Evolutionary conservation across 2,797 vertebrate species (phyloP).

Genomic region (Taeniopygia guttata): DNA sequence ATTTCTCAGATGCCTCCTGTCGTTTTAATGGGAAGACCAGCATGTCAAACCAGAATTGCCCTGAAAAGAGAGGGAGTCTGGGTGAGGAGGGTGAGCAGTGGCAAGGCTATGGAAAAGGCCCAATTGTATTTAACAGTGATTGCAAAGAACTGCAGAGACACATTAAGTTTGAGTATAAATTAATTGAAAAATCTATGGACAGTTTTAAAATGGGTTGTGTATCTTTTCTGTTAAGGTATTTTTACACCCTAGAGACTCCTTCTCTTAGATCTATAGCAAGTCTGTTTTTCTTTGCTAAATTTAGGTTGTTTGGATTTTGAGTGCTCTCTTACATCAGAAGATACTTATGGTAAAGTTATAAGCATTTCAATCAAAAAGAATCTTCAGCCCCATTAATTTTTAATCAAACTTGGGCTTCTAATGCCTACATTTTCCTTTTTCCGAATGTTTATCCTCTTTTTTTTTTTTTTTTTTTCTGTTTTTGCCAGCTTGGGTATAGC

Average conservation of each 20-base stretch:
- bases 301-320: neutral
- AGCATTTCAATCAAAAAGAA: neutral
- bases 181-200: neutral
- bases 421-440: neutral
- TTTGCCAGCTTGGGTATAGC: neutral
- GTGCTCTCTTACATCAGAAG: neutral
- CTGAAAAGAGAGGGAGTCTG: neutral
- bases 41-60: neutral
- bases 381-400: neutral
- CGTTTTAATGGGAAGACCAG: neutral
- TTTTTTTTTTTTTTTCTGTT: neutral
- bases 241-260: neutral
- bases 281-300: neutral
- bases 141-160: neutral
- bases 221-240: neutral
- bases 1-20: neutral
- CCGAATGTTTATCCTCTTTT: neutral
- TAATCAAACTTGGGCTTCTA: neutral
- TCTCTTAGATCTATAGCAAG: neutral
- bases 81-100: neutral
- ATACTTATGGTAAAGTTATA: neutral
- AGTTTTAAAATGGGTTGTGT: neutral
- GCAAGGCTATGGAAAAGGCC: neutral
- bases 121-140: neutral
- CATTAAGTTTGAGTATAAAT: neutral